Base-by-base conservation (phyloP, 2,888 invertebrate genomes). In the Acleris holmiana region DNA sequence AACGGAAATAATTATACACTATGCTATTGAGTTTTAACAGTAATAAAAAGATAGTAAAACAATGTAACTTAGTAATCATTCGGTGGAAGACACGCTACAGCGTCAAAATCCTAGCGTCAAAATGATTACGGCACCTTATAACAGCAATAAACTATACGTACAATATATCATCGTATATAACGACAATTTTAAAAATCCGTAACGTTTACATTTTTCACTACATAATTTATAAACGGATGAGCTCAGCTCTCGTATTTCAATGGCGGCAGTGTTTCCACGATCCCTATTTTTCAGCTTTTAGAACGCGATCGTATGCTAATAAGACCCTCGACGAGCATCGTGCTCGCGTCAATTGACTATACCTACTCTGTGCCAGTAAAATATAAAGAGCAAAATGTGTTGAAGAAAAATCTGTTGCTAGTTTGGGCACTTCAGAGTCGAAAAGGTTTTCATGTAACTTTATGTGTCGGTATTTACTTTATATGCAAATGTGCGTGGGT, bases 201-300 rank as follows among this genome's bases (percentile, higher is more conserved):
- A 74, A 71, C 74, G 79, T 79, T 76, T n/a, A 17, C 44, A 44
- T 44, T 44, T 79, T 79, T 75, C 41, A 76, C 76, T 84, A 80
- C 79, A 85, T 83, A 84, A 84, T 84, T 85, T 85, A 86, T 83
- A 82, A 83, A 77, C 76, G 79, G 81, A 84, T 84, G 83, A 84
- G 79, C 76, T 75, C 71, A 76, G 77, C 79, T 76, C 75, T 84
- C 80, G 71, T 78, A 77, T 80, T 83, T 85, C 80, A 83, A 82
- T 80, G 77, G 78, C 73, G 69, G 73, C 71, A 73, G 73, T 78
- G 79, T 79, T 80, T 82, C 78, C 74, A 79, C 72, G 71, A 77
- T 76, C 74, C 76, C 73, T 78, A 83, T 83, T 86, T 84, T 84
- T 80, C 80, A 79, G 77, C 79, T 82, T 85, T 83, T 76, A 80